A percentile compares a stretch with the other conserved stretches of the same genome.
Conservation (phyloP, 1,140 invertebrate genomes). For the Phenacoccus solenopsis region DNA sequence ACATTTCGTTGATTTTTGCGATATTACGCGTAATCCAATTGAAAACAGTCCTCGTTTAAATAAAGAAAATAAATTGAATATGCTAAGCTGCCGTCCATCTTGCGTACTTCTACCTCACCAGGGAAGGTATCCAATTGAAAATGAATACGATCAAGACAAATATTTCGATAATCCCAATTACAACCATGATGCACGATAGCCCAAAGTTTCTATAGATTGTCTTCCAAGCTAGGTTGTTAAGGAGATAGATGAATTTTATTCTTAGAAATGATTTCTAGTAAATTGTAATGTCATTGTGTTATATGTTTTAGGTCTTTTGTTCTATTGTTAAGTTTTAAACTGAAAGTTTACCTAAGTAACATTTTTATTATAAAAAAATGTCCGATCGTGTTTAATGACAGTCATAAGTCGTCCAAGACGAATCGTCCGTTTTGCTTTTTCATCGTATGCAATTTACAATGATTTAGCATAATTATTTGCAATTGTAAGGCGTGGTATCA, state of each 20-base stretch:
- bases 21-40: not conserved
- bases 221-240: slow-evolving; percentile 10
- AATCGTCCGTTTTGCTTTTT: not conserved
- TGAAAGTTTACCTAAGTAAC: not conserved
- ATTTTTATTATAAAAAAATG: not conserved
- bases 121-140: not conserved
- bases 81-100: slow-evolving; percentile 27
- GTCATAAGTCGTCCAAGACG: not conserved
- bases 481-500: no score
- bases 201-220: not conserved
- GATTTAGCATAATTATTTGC: no score
- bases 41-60: slow-evolving; percentile 25
- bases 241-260: not conserved
- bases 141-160: not conserved
- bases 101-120: slow-evolving; percentile 26
- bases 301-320: not conserved
- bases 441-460: no score
- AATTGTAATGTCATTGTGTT: not conserved
- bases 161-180: slow-evolving; percentile 15
- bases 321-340: not conserved
- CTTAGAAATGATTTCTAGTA: not conserved
- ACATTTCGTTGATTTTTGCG: not conserved
- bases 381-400: not conserved
- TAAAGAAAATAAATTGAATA: slow-evolving; percentile 26
- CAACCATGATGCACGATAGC: not conserved